A percentile compares a stretch with the other conserved stretches of the same genome.
Conservation (phyloP, 2,888 invertebrate genomes). For the Melipona beecheii region DNA sequence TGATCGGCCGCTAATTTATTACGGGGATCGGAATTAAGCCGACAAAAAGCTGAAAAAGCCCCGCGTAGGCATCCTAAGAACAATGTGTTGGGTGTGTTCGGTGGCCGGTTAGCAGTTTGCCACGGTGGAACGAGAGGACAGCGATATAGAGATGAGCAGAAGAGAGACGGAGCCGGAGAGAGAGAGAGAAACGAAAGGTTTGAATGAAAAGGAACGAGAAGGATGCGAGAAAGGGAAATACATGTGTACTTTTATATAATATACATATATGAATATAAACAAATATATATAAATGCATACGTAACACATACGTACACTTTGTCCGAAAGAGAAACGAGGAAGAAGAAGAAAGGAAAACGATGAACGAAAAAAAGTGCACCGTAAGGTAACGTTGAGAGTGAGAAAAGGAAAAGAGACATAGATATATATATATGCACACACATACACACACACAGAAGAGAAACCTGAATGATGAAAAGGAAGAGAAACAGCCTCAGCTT, state of each 20-base stretch:
- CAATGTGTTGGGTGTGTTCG: slow-evolving; percentile 78
- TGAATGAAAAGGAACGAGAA: slow-evolving; percentile 38
- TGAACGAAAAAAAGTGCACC: slow-evolving; percentile 47
- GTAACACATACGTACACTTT: background rate
- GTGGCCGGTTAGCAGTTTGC: slow-evolving; percentile 61
- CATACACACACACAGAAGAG: slow-evolving; percentile 20
- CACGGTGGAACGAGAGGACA: slow-evolving; percentile 52
- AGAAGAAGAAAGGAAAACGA: slow-evolving; percentile 43
- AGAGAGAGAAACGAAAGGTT: slow-evolving; percentile 29
- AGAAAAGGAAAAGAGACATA: slow-evolving; percentile 10
- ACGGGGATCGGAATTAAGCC: slow-evolving; percentile 81
- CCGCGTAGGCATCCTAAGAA: slow-evolving; percentile 74
- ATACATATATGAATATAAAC: background rate
- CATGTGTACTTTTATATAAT: slow-evolving; percentile 12
- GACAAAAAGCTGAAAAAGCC: slow-evolving; percentile 79
- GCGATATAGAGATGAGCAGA: slow-evolving; percentile 27
- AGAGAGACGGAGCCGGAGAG: slow-evolving; percentile 27
- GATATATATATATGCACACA: background rate
- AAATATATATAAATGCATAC: background rate
- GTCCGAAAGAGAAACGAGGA: background rate
- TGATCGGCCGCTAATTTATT: slow-evolving; percentile 83
- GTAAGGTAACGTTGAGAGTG: slow-evolving; percentile 35
- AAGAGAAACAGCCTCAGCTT: slow-evolving; percentile 51
- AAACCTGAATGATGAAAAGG: slow-evolving; percentile 63
- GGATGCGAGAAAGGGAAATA: background rate